A percentile compares a stretch with the other conserved stretches of the same genome.
These are phyloP conservation scores for Enteromius treurensis DNA, from an alignment of 2,797 vertebrate genomes.

Conservation along the genomic window DNA sequence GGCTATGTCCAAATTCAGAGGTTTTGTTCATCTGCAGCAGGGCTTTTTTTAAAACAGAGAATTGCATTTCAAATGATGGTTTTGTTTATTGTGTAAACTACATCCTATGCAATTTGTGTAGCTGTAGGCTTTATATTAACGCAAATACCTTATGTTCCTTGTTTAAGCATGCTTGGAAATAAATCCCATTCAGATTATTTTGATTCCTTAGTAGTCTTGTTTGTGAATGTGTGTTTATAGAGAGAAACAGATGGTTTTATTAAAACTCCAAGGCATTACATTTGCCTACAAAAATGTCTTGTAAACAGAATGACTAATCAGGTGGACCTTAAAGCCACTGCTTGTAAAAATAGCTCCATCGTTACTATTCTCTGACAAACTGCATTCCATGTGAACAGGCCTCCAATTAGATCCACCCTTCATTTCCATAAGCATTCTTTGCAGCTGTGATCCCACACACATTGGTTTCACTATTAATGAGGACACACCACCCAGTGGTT, in stretches of 20 bases:
- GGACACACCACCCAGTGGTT: not conserved
- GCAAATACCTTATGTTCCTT: no score
- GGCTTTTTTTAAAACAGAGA: not conserved
- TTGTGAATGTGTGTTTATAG: not conserved
- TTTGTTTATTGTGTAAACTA: not conserved
- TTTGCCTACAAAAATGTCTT: constrained; percentile 1
- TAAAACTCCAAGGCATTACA: not conserved
- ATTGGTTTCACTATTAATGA: not conserved
- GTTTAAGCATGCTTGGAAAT: not conserved
- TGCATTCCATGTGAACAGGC: constrained; percentile 11
- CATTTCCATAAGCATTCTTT: not conserved
- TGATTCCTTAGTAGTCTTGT: not conserved
- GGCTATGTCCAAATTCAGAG: not conserved
- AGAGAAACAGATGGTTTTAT: not conserved
- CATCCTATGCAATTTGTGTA: not conserved
- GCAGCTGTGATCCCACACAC: constrained; percentile 13
- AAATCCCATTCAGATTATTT: not conserved
- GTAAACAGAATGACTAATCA: constrained; percentile 16
- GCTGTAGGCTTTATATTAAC: not conserved
- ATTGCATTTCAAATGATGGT: not conserved
- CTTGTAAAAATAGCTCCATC: constrained; percentile 29
- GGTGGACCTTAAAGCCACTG: not conserved
- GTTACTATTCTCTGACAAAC: constrained; percentile 18
- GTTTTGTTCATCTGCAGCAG: not conserved
- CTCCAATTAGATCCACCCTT: not conserved